A percentile compares a stretch with the other conserved stretches of the same genome.
phyloP scores from a whole-genome alignment of 2,888 invertebrate species.

The Hipparchia sbordonii region DNA sequence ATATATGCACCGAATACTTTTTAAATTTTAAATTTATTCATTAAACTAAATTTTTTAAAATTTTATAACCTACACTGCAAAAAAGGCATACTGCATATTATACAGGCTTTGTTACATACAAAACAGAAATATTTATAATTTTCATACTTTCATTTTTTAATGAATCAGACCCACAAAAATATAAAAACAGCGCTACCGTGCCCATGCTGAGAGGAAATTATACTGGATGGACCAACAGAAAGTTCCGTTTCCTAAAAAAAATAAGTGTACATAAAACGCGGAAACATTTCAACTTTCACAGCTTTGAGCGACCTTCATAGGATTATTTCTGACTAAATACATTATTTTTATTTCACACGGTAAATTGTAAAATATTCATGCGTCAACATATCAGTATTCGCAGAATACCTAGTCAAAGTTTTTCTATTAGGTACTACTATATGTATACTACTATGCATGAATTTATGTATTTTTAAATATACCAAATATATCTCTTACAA shows the following conservation, averaged over 20 bases:
- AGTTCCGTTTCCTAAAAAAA: constrained; percentile 50
- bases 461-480: too few species aligned
- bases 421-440: too few species aligned
- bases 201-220: constrained; percentile 45
- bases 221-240: constrained; percentile 60
- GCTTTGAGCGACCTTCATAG: constrained; percentile 27
- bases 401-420: too few species aligned
- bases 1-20: too few species aligned
- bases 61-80: too few species aligned
- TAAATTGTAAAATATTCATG: neutral
- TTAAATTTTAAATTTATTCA: too few species aligned
- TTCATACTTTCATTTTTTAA: neutral
- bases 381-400: neutral
- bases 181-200: neutral
- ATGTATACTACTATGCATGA: too few species aligned
- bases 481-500: too few species aligned
- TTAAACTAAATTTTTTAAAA: too few species aligned
- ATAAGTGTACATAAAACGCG: constrained; percentile 49
- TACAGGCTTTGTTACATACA: too few species aligned
- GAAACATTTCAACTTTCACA: constrained; percentile 51
- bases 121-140: neutral
- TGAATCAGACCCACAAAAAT: neutral
- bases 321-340: constrained; percentile 19
- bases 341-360: neutral
- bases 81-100: too few species aligned